Conservation (phyloP, 2,888 invertebrate species). For the Carpatolechia fugitivella region DNA sequence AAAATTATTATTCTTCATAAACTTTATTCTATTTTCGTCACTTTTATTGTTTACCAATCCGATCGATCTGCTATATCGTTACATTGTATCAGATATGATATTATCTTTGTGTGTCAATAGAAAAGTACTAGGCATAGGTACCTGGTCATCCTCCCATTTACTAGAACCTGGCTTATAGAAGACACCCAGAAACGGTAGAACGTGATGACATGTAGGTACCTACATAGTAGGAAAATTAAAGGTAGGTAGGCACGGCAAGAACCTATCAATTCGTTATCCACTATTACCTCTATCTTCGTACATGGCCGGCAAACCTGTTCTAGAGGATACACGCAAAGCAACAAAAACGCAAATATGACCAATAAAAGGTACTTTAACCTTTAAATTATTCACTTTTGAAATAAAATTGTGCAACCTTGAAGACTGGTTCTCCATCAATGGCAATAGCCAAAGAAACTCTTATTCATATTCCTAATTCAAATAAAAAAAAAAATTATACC, state of each 20-base stretch:
- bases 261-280: conserved; percentile 8
- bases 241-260: background rate
- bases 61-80: background rate
- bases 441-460: background rate
- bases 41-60: background rate
- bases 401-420: conserved; percentile 22
- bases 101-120: conserved; percentile 9
- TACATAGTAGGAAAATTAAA: background rate
- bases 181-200: background rate
- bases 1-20: too few relatives aligned
- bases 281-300: background rate
- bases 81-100: background rate
- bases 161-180: background rate
- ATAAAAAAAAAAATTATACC: background rate
- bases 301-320: conserved; percentile 7
- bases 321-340: conserved; percentile 6
- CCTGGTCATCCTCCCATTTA: background rate
- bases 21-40: too few relatives aligned
- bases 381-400: background rate
- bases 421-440: conserved; percentile 24
- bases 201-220: background rate
- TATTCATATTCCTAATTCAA: background rate
- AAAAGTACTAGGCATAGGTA: background rate
- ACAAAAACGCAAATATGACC: conserved; percentile 4
- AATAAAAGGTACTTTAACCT: conserved; percentile 4